Percentiles rank a stretch among this genome's conserved stretches.
These are phyloP conservation scores for Campylomormyrus tamandua DNA, from an alignment of 2,113 vertebrate genomes.

Conservation along the genomic window DNA sequence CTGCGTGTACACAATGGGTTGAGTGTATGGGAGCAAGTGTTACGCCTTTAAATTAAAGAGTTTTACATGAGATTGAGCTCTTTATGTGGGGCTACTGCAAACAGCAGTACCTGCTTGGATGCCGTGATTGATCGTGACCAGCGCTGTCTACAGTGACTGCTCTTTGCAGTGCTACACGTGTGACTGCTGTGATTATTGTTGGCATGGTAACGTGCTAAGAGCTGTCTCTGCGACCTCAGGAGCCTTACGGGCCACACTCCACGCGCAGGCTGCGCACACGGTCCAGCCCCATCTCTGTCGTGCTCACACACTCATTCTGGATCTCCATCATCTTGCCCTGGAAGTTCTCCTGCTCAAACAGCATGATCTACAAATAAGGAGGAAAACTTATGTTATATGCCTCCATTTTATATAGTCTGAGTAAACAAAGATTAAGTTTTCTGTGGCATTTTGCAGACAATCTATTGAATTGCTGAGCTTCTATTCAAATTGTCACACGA, in stretches of 20 bases:
- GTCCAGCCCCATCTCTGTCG: constrained; percentile 78
- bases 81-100: not conserved
- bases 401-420: not conserved
- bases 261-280: constrained; percentile 84
- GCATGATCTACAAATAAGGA: constrained; percentile 60
- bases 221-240: not conserved
- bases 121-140: not conserved
- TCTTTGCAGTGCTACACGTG: not conserved
- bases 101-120: not conserved
- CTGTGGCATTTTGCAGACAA: not conserved
- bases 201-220: not conserved
- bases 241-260: constrained; percentile 84
- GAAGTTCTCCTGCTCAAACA: constrained; percentile 95
- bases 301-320: constrained; percentile 78
- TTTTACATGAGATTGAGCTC: not conserved
- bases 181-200: not conserved
- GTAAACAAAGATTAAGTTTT: not conserved
- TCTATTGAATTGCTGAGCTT: not conserved
- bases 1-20: not conserved
- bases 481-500: not conserved
- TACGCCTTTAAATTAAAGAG: not conserved
- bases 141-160: not conserved
- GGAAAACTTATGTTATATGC: not conserved
- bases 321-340: constrained; percentile 84
- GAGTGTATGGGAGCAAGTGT: not conserved